Conservation (phyloP, 2,888 invertebrate species). For the Philereme transversata region DNA sequence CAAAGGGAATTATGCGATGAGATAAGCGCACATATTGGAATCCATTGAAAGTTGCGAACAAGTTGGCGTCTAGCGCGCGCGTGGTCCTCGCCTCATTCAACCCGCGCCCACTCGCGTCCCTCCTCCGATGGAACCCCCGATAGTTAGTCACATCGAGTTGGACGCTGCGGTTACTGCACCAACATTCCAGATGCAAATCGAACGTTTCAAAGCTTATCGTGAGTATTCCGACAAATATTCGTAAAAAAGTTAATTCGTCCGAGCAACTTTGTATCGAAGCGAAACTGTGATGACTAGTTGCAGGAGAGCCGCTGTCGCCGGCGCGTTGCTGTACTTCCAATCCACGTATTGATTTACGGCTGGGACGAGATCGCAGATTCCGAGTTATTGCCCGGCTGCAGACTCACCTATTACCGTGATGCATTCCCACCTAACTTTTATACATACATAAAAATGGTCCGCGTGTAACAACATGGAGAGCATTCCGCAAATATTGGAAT, state of each 20-base stretch:
- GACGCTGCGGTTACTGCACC: slow-evolving; percentile 1
- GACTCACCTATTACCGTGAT: slow-evolving; percentile 31
- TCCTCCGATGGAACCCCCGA: neutral
- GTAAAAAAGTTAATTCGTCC: slow-evolving; percentile 1
- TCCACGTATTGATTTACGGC: slow-evolving; percentile 31
- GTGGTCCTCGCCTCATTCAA: slow-evolving; percentile 7
- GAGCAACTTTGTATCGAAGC: slow-evolving; percentile 21
- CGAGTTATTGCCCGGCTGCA: slow-evolving; percentile 32
- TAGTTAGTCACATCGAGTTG: neutral
- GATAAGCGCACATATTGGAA: slow-evolving; percentile 42
- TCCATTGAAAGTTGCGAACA: slow-evolving; percentile 42
- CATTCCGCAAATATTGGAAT: slow-evolving; percentile 28
- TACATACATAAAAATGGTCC: slow-evolving; percentile 32
- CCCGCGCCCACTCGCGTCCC: slow-evolving; percentile 4
- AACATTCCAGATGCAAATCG: slow-evolving; percentile 3
- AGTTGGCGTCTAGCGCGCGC: slow-evolving; percentile 24
- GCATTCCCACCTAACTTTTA: slow-evolving; percentile 32
- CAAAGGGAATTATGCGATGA: slow-evolving; percentile 40
- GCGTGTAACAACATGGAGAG: slow-evolving; percentile 28
- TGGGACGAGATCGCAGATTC: slow-evolving; percentile 29
- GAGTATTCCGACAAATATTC: slow-evolving; percentile 7
- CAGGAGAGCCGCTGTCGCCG: slow-evolving; percentile 4
- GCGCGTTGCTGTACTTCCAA: slow-evolving; percentile 18
- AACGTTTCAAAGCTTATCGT: slow-evolving; percentile 1
- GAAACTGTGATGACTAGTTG: neutral